Evolutionary conservation across 2,797 vertebrate genomes (phyloP).

Genomic region (Amblyraja radiata): DNA sequence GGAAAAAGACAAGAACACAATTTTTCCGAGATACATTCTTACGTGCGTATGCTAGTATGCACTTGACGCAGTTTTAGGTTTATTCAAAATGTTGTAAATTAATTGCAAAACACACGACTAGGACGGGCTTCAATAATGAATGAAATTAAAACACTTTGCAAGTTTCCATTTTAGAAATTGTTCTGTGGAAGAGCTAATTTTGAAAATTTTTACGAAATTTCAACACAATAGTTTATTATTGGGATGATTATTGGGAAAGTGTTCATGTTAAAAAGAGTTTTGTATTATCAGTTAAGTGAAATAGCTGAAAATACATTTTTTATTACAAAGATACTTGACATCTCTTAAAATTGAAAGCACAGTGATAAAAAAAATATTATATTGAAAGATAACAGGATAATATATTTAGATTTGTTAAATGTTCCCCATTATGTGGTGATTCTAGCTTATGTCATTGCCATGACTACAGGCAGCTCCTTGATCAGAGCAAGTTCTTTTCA

Average conservation of each 20-base stretch:
- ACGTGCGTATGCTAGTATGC: background rate
- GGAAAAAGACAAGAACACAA: background rate
- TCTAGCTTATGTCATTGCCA: background rate
- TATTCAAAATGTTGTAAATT: conserved; percentile 19
- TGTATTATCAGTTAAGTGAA: background rate
- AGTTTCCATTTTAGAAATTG: background rate
- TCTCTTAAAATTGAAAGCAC: background rate
- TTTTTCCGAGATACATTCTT: background rate
- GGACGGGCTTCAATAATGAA: background rate
- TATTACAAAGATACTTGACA: background rate
- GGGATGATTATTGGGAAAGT: background rate
- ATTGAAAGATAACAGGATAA: conserved; percentile 13
- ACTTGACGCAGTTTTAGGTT: background rate
- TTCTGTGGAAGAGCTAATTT: background rate
- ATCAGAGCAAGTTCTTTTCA: conserved; percentile 10
- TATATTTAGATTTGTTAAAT: conserved; percentile 29
- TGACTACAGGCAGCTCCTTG: background rate
- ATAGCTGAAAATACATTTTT: background rate
- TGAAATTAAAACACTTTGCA: background rate
- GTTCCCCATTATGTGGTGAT: conserved; percentile 18
- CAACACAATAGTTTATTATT: background rate
- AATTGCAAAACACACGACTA: background rate
- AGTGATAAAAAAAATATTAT: background rate
- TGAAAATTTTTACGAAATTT: too few relatives aligned
- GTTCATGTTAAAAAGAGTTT: background rate